Conservation (phyloP, 2,113 vertebrate species). For the Peucedramus taeniatus region DNA sequence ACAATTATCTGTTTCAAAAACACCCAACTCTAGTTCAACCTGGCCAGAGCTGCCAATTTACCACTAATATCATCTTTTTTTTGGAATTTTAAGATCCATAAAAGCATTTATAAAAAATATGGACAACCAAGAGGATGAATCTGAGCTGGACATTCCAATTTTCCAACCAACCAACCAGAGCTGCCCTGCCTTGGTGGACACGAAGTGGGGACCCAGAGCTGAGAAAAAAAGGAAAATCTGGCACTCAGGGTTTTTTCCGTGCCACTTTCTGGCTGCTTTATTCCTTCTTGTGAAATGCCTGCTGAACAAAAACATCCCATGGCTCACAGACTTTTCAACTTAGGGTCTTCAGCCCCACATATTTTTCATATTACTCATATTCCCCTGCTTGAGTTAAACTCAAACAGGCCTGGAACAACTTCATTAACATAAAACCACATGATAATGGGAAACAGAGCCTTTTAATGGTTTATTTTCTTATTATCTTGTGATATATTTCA, state of each 20-base stretch:
- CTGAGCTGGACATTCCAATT: neutral
- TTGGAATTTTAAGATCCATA: neutral
- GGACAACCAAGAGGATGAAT: neutral
- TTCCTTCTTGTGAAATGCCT: constrained; percentile 49
- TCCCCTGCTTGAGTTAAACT: constrained; percentile 72
- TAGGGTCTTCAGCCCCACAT: constrained; percentile 69
- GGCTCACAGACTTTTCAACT: constrained; percentile 67
- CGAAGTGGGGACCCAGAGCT: neutral
- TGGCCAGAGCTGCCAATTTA: neutral
- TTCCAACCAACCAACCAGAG: neutral
- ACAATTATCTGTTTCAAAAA: neutral
- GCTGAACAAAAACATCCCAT: constrained; percentile 61
- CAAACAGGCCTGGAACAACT: constrained; percentile 71
- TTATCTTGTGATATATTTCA: constrained; percentile 74
- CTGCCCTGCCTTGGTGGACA: neutral
- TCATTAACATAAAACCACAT: constrained; percentile 77
- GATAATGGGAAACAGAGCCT: constrained; percentile 71
- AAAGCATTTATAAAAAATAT: neutral
- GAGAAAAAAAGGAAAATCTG: neutral
- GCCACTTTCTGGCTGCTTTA: constrained; percentile 52
- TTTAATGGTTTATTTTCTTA: constrained; percentile 76
- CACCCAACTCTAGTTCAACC: neutral
- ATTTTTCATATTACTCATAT: constrained; percentile 73
- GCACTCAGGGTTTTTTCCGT: neutral
- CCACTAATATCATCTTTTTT: neutral